phyloP scores from a whole-genome alignment of 2,113 vertebrate genomes.

The Oncorhynchus clarkii region DNA sequence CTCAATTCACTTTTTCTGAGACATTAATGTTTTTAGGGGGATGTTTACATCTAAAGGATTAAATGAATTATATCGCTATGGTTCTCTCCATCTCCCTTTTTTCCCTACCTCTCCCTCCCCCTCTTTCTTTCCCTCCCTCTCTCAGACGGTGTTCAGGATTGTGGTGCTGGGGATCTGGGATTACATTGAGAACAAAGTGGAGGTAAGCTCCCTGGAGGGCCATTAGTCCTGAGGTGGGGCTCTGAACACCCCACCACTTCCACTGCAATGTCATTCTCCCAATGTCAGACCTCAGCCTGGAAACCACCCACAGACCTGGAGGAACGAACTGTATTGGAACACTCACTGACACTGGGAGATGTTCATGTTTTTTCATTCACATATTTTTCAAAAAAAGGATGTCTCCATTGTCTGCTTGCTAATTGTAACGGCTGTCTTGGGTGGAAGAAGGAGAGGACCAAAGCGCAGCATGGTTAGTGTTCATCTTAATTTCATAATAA shows the following conservation, averaged over 20 bases:
- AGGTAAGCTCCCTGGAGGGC: slow-evolving; percentile 80
- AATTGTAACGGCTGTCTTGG: no score
- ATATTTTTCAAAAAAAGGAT: not conserved
- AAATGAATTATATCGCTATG: not conserved
- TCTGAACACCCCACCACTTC: slow-evolving; percentile 5
- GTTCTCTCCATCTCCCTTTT: no score
- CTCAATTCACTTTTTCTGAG: slow-evolving; percentile 26
- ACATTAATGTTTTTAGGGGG: not conserved
- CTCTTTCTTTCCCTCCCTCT: slow-evolving; percentile 20
- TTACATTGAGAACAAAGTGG: slow-evolving; percentile 99
- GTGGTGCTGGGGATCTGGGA: slow-evolving; percentile 98
- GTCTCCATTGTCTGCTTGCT: not conserved
- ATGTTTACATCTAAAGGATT: slow-evolving; percentile 9
- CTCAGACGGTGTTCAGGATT: slow-evolving; percentile 92
- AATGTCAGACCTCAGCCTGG: slow-evolving; percentile 37
- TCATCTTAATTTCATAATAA: no score
- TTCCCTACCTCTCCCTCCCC: slow-evolving; percentile 11
- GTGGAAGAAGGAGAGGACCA: no score
- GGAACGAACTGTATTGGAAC: not conserved
- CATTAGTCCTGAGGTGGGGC: not conserved
- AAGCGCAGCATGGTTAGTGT: no score
- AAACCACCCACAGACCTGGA: not conserved
- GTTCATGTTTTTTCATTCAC: not conserved
- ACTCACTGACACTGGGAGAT: not conserved
- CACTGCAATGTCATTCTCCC: slow-evolving; percentile 40